These are phyloP conservation scores for Agrochola litura DNA, from an alignment of 2,888 invertebrate genomes.

Conservation along the genomic window DNA sequence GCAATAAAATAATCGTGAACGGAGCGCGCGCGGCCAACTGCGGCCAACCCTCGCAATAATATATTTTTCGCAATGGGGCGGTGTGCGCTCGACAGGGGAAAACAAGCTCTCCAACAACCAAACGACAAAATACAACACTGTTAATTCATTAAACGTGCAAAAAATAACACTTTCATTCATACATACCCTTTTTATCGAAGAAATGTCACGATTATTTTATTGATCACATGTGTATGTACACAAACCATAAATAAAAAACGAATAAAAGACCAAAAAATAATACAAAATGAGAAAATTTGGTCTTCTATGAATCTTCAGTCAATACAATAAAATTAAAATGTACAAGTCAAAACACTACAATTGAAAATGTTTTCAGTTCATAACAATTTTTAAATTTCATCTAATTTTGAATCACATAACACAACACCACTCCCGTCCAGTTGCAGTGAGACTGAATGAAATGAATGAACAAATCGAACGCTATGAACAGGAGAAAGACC, in stretches of 20 bases:
- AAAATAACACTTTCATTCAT: constrained; percentile 79
- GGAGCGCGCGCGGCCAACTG: constrained; percentile 63
- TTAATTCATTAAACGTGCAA: constrained; percentile 47
- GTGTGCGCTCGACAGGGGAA: constrained; percentile 75
- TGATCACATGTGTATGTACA: constrained; percentile 87
- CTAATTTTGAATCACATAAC: constrained; percentile 65
- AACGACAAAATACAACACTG: constrained; percentile 57
- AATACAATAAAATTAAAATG: constrained; percentile 23
- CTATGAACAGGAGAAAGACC: constrained; percentile 40
- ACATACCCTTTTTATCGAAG: constrained; percentile 82
- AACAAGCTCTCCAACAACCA: constrained; percentile 64
- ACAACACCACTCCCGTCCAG: constrained; percentile 65
- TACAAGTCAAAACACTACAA: constrained; percentile 48
- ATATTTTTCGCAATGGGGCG: constrained; percentile 79
- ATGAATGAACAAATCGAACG: constrained; percentile 39
- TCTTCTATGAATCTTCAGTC: constrained; percentile 24
- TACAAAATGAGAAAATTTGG: constrained; percentile 14
- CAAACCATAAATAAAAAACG: constrained; percentile 73
- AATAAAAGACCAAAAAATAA: constrained; percentile 50
- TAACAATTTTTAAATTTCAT: constrained; percentile 68
- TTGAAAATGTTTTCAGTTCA: constrained; percentile 69
- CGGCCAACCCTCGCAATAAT: constrained; percentile 81
- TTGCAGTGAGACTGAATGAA: constrained; percentile 75
- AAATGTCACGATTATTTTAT: constrained; percentile 78
- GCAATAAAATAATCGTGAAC: constrained; percentile 81